phyloP scores from a whole-genome alignment of 2,113 vertebrate species.

The Atherinomorus stipes region DNA sequence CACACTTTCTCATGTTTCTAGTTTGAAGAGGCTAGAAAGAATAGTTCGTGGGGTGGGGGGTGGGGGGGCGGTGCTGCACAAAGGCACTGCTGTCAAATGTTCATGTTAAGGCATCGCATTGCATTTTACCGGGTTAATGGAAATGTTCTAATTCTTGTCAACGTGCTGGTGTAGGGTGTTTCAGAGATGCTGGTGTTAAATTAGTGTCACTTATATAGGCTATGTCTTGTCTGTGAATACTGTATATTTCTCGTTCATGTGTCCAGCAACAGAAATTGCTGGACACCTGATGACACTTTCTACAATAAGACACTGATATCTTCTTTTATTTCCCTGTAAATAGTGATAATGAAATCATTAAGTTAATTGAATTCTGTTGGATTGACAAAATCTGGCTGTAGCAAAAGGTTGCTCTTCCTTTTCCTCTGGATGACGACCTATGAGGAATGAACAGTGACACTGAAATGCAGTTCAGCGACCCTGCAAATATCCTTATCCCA shows the following conservation, averaged over 20 bases:
- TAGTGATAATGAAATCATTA: background rate
- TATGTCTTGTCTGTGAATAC: background rate
- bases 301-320: background rate
- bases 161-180: background rate
- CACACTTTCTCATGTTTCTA: constrained; percentile 26
- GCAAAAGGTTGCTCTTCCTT: background rate
- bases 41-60: background rate
- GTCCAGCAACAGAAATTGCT: too few species aligned
- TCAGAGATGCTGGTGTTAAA: background rate
- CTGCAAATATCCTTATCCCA: constrained; percentile 28
- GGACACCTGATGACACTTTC: too few species aligned
- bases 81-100: constrained; percentile 13
- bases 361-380: background rate
- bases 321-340: background rate
- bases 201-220: background rate
- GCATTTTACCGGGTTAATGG: constrained; percentile 22
- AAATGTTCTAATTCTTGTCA: background rate
- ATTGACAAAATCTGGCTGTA: background rate
- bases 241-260: background rate
- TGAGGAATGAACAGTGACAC: background rate
- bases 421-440: background rate
- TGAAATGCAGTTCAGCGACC: constrained; percentile 11
- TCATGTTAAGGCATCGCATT: constrained; percentile 12
- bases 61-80: too few species aligned
- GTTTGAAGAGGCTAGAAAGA: constrained; percentile 50